These are phyloP conservation scores for Wiebesia pumilae DNA, from an alignment of 1,140 invertebrate species.

Conservation along the genomic window DNA sequence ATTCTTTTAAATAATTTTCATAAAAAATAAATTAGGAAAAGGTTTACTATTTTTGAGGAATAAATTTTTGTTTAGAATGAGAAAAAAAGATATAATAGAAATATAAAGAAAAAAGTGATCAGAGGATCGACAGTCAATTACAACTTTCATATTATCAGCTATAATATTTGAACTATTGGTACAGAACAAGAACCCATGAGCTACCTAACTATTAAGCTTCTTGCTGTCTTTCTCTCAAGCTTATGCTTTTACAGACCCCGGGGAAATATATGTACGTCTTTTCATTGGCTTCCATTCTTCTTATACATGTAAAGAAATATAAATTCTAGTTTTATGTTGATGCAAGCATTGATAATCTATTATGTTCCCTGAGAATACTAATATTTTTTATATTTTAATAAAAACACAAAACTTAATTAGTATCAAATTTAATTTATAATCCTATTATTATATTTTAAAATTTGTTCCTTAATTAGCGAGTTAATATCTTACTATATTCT, in stretches of 20 bases:
- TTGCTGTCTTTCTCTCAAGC: background rate
- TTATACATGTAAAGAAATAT: slow-evolving; percentile 64
- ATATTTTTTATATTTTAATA: background rate
- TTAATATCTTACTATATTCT: too few relatives aligned
- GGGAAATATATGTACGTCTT: slow-evolving; percentile 68
- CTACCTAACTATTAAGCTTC: background rate
- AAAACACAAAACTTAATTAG: too few relatives aligned
- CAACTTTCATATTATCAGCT: background rate
- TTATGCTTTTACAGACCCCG: slow-evolving; percentile 65
- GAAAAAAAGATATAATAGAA: background rate
- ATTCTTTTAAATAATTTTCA: too few relatives aligned
- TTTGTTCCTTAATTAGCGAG: too few relatives aligned
- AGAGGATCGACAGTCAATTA: slow-evolving; percentile 5
- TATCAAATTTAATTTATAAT: too few relatives aligned
- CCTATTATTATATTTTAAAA: too few relatives aligned
- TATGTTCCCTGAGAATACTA: background rate
- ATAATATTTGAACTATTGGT: background rate
- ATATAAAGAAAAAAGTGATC: background rate
- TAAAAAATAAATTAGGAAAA: too few relatives aligned
- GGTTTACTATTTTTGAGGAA: too few relatives aligned
- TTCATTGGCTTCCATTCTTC: slow-evolving; percentile 69
- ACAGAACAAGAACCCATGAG: background rate
- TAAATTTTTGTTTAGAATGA: background rate
- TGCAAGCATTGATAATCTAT: background rate
- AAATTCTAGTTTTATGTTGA: background rate